Base-by-base conservation (phyloP, 2,888 invertebrate genomes). In the Tetanocera ferruginea region DNA sequence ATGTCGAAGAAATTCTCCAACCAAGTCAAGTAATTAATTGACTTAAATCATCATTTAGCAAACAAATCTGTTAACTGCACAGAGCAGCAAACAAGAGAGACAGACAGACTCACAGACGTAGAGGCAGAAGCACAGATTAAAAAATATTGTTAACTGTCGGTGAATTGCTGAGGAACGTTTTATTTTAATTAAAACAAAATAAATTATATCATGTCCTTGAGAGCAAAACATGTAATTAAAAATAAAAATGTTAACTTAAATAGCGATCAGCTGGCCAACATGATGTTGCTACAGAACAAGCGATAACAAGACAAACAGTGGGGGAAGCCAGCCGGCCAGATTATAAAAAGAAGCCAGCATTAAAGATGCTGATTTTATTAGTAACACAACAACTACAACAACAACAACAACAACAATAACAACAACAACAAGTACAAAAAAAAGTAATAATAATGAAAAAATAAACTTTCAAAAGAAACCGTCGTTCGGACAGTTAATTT, bases 401-500 rank as follows among this genome's bases (percentile, higher is more conserved):
- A 23, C 11, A n/a, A 14, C 51, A 51, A 19, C 57, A 71, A 57
- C 19, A 49, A 28, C n/a, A 57, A 57, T 14, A 34, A 23, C 11
- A n/a, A 14, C 51, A 51, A 19, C 57, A 71, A 57, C 19, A 49
- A 28, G 8, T 37, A 57, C n/a, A 34, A 23, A 8, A 49, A 43
- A 57, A 70, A 70, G 9, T 3, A 14, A 31, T 51, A 52, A 52
- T 28, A 70, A 52, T 17, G 9, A 66, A 23, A n/a, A 43, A 49
- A n/a, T 23, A 23, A 49, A 19, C 14, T n/a, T 19, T 80, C 78
- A 78, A 80, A 80, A 72, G 78, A 77, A 73, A 77, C 78, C 78
- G 80, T 76, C 80, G n/a, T 78, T 76, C 80, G n/a, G 71, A 69
- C 71, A 78, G 78, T 80, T 78, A 80, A 80, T 80, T 78, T 80